Evolutionary conservation across 2,888 invertebrate genomes (phyloP), one percentile per base, ranked within the genome.

Genomic region (Stenoptilia bipunctidactyla): DNA sequence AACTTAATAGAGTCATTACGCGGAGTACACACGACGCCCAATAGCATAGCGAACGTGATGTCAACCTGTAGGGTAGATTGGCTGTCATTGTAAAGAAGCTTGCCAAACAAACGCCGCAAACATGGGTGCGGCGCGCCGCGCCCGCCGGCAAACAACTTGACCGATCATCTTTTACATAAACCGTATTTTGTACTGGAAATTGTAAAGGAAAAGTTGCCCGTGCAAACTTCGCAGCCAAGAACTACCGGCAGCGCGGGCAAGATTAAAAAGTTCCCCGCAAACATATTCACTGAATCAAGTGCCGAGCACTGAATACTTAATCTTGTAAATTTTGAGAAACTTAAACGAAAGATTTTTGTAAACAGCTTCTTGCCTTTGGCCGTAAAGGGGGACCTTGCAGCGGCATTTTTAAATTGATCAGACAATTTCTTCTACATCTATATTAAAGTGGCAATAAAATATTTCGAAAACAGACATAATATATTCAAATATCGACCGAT

Each of bases 121-220:
- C 67, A 80, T 47, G 64, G 79, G 82, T 54, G 82, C 59, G 77
- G 54, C 66, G 52, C 61, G 73, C 64, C 71, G 56, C 69, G 66
- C 65, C 51, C 56, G 34, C 40, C 52, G 53, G 56, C 67, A 71
- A 70, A 67, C 70, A 72, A 74, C 77, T 79, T 70, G 67, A 79
- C 72, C 76, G 73, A 79, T 73, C 71, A 66, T 66, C 64, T 60
- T 63, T 60, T 53, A 53, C 55, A 49, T 53, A 51, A 45, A 47
- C 47, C 53, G 58, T 61, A 61, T 61, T 58, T 59, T 53, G 56
- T 48, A 43, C 37, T 34, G 45, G 41, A 52, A 50, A 48, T 47
- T 45, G 44, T 42, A 39, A 40, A 44, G 38, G 20, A 20, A 20
- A 20, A 20, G 20, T 20, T 20, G 20, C 3, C 3, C 20, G 4